Base-by-base conservation (phyloP, 92 coral and sea anemone genomes). In the Actinostola sp. region DNA sequence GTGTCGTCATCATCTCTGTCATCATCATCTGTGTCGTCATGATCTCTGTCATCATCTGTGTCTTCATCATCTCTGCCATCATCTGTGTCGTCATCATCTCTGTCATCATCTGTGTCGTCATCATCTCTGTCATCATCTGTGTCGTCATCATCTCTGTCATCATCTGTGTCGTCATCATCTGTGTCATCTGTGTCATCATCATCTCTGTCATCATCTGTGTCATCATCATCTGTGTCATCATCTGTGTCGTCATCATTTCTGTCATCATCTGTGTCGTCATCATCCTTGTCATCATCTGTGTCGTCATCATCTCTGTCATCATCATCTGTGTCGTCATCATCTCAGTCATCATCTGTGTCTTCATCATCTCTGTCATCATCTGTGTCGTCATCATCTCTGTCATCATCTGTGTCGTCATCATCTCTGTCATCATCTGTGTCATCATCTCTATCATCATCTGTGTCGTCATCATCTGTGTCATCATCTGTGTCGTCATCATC, bases 11-110 rank as follows among this genome's bases (percentile, higher is more conserved):
- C 26, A 23, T 28, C 68, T 8, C 14, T 25, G 48, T 62, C 17
- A 62, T 57, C 4, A 57, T 57, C 63, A 57, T 31, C 54, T 13
- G 19, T 48, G 16, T 57, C 63, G 23, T 57, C 63, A 13, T 57
- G 25, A 57, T 57, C 63, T 13, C 19, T 29, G 23, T 16, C 63
- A 57, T 7, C 38, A 31, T 5, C 33, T 3, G 16, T 27, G 26
- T 20, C 38, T 10, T 57, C 29, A 57, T 6, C 63, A 31, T 57
- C 38, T 13, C 23, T 29, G 2, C 26, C 63, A 57, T 57, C 63
- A 57, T 1, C n/a, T n/a, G n/a, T 14, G 14, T 25, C 32, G 23
- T 57, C 63, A 20, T 6, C 63, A 31, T 20, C 7, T 13, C 23
- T 25, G 33, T 57, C 28, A 57, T 57, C 38, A 20, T 57, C 63